phyloP scores from a whole-genome alignment of 2,113 vertebrate genomes.

The Pterocles gutturalis region DNA sequence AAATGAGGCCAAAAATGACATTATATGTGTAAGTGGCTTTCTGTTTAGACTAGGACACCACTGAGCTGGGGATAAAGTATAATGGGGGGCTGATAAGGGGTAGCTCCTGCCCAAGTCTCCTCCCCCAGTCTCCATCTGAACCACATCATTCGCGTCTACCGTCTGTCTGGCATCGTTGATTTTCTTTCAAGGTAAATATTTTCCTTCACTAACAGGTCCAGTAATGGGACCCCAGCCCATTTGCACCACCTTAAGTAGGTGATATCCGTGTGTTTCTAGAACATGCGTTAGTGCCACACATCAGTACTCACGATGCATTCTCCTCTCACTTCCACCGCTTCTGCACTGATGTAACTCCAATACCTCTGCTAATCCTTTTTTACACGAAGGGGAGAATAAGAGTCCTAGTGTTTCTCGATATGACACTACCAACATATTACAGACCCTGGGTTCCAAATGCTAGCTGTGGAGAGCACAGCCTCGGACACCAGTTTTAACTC shows the following conservation, averaged over 20 bases:
- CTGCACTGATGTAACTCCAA: conserved; percentile 8
- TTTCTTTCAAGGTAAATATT: neutral
- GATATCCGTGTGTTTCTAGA: neutral
- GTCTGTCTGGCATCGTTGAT: neutral
- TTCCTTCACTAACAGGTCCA: neutral
- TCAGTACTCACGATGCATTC: neutral
- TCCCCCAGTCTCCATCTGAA: neutral
- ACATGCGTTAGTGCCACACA: neutral
- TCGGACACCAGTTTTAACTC: neutral
- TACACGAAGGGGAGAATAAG: neutral
- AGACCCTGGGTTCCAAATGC: neutral
- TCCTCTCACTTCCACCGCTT: neutral
- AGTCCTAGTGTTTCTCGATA: neutral
- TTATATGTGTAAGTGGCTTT: neutral
- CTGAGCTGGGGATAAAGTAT: neutral
- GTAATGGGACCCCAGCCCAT: neutral
- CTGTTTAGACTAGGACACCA: neutral
- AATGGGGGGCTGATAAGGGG: neutral
- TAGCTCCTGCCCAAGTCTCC: neutral
- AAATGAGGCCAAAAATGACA: rapidly evolving
- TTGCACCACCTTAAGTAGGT: neutral
- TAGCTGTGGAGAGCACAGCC: neutral
- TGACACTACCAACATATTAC: neutral
- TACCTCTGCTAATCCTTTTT: neutral
- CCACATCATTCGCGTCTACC: neutral